Base-by-base conservation (phyloP, 2,888 invertebrate species). In the Ferdinandea cuprea region DNA sequence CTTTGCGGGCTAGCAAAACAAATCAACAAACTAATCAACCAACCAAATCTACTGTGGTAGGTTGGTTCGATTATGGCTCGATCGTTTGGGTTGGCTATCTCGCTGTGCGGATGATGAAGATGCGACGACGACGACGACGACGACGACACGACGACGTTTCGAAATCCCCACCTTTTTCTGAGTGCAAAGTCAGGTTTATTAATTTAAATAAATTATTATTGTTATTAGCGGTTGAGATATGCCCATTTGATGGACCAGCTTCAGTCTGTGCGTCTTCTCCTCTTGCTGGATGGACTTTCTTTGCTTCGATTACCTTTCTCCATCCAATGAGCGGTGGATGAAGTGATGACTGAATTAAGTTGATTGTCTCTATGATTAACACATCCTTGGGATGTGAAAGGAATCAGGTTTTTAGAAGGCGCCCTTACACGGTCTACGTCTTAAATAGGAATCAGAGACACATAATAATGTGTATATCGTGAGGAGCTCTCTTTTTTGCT, bases 121-220 rank as follows among this genome's bases (percentile, higher is more conserved):
- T 71, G 40, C 42, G 25, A 42, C 42, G 37, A n/a, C n/a, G n/a
- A n/a, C n/a, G n/a, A n/a, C n/a, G n/a, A n/a, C n/a, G n/a, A n/a
- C n/a, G n/a, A n/a, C n/a, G n/a, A n/a, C n/a, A n/a, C n/a, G n/a
- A n/a, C n/a, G n/a, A n/a, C n/a, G n/a, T n/a, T 54, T 66, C 48
- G 48, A 54, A 48, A 54, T 61, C 15, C 48, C 54, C n/a, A n/a
- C 66, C 37, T 30, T 21, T 58, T 46, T 21, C 56, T 8, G 6
- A 25, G 11, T 25, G 3, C 19, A 1, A n/a, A 59, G 50, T n/a
- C 28, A 15, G 54, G 65, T 48, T 63, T 73, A 83, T 72, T 77
- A 56, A 83, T 76, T 81, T 59, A 76, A 76, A 83, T 68, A 72
- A 68, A 68, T 73, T 73, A 63, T 66, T 61, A 58, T 68, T 56